phyloP scores from a whole-genome alignment of 2,888 invertebrate genomes.

The Campopleginae sp. region DNA sequence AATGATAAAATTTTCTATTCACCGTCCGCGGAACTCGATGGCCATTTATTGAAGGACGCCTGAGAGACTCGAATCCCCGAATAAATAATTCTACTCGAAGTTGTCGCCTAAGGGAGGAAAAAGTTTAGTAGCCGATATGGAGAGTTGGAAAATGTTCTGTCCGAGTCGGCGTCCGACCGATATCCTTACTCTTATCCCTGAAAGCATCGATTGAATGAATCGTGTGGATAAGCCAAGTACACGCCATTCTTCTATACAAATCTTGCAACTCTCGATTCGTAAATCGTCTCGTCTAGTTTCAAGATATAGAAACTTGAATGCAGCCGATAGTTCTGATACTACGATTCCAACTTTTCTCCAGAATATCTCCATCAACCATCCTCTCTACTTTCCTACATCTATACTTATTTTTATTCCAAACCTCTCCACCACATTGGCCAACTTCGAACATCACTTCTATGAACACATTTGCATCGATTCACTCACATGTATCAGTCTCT shows the following conservation, averaged over 20 bases:
- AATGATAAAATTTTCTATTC: conserved; percentile 6
- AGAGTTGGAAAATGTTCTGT: conserved; percentile 28
- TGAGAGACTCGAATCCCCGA: conserved; percentile 37
- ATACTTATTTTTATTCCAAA: neutral
- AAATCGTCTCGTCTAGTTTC: conserved; percentile 11
- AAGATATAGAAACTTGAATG: conserved; percentile 13
- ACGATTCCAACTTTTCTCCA: conserved; percentile 49
- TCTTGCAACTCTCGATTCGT: conserved; percentile 52
- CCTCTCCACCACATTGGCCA: conserved; percentile 53
- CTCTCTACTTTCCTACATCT: conserved; percentile 10
- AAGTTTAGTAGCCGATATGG: conserved; percentile 55
- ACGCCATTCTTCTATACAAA: conserved; percentile 48
- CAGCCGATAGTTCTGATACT: conserved; percentile 35
- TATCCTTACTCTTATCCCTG: conserved; percentile 24
- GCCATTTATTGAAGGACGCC: neutral
- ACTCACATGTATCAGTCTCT: conserved; percentile 12
- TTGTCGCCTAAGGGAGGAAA: conserved; percentile 25
- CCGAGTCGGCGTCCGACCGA: conserved; percentile 49
- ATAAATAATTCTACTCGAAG: conserved; percentile 59
- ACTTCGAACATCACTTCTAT: conserved; percentile 54
- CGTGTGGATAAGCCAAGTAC: conserved; percentile 2
- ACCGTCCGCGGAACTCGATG: neutral
- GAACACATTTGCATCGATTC: conserved; percentile 36
- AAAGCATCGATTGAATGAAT: conserved; percentile 54
- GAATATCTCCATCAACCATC: conserved; percentile 55